Conservation (phyloP, 2,797 vertebrate genomes). For the Pempheris klunzingeri region DNA sequence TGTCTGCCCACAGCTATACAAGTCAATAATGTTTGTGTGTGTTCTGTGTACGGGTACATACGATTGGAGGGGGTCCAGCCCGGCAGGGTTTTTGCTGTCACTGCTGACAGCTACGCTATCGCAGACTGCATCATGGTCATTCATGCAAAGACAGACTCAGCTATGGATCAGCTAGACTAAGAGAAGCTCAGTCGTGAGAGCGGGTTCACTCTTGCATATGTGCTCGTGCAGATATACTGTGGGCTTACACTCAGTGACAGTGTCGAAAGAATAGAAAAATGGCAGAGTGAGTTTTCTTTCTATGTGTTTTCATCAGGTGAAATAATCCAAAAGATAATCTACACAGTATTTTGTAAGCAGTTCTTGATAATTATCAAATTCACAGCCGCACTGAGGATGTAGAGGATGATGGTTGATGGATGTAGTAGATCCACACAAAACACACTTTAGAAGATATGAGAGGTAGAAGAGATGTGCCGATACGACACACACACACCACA, state of each 20-base stretch:
- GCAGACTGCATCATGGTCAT: conserved; percentile 68
- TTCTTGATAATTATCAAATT: not conserved
- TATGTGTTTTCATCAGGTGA: not conserved
- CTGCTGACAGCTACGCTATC: conserved; percentile 65
- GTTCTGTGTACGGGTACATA: conserved; percentile 30
- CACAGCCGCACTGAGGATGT: not conserved
- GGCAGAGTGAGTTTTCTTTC: not conserved
- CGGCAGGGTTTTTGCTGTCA: conserved; percentile 56
- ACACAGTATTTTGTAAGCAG: conserved; percentile 4
- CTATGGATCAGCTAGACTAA: conserved; percentile 61
- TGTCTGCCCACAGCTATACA: conserved; percentile 9
- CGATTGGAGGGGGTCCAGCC: conserved; percentile 57
- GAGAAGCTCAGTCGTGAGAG: conserved; percentile 57
- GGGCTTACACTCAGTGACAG: conserved; percentile 4
- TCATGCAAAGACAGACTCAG: conserved; percentile 68
- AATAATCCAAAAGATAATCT: not conserved
- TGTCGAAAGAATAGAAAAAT: conserved; percentile 7
- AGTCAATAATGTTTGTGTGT: conserved; percentile 28
- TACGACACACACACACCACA: conserved; percentile 12
- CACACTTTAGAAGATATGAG: conserved; percentile 2
- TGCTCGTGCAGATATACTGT: conserved; percentile 47
- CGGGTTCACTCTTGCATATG: conserved; percentile 32
- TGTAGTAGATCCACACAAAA: not conserved
- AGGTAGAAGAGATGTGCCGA: not conserved
- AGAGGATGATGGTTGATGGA: not conserved